Base-by-base conservation (phyloP, 2,888 invertebrate species). In the Orchesellides sinensis region DNA sequence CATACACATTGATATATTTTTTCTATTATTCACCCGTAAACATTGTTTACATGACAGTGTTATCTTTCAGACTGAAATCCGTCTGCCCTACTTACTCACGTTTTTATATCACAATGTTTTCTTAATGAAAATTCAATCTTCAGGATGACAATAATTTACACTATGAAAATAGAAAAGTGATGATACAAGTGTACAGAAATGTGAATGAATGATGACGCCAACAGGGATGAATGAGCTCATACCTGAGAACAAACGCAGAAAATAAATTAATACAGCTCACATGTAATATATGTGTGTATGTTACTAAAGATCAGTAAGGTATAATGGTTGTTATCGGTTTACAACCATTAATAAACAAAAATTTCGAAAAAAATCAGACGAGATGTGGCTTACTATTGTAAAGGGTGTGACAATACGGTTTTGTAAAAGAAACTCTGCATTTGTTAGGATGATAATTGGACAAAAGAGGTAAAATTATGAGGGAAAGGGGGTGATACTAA, bases 21-120 rank as follows among this genome's bases (percentile, higher is more conserved):
- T n/a, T 14, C 40, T 40, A 45, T 19, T 59, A 59, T n/a, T 17
- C 27, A 32, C 35, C 12, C 40, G 35, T n/a, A 21, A 35, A 69
- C 49, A 78, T 78, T 78, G 59, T 59, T 61, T 69, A 35, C 78
- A 52, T 35, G 69, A 14, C n/a, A 52, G 40, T 17, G 78, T 78
- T 78, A 78, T 78, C 78, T 78, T 35, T 40, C 17, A 65, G 72
- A 84, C 84, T 84, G 80, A 84, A 84, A 84, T 72, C 79, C 17
- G 75, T 63, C 29, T 75, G 80, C 25, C 72, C 84, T 77, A 80
- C 70, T 80, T 84, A 75, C 54, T 59, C 40, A 29, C 29, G 81
- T 83, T 87, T 87, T 85, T 87, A 87, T 87, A 87, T 79, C 65
- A 47, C 72, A 6, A 49, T 83, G 45, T 72, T 81, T 52, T 56